Percentiles rank a stretch among this genome's conserved stretches.
Evolutionary conservation across 2,888 invertebrate genomes (phyloP).

Genomic region (Drosophila antonietae): DNA sequence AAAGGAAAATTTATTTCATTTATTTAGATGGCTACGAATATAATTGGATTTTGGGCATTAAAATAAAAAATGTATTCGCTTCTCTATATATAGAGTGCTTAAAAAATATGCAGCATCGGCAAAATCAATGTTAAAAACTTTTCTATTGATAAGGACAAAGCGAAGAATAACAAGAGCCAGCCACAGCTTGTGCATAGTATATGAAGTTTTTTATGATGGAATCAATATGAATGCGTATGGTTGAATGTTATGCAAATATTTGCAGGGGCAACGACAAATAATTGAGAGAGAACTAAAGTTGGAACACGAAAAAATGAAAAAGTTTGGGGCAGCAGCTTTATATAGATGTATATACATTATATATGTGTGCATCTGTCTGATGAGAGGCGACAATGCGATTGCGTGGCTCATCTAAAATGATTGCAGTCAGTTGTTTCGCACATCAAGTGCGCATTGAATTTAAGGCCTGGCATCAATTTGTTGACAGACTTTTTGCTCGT

Average conservation of each 20-base stretch:
- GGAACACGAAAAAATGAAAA: background rate
- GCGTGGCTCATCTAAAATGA: conserved; percentile 34
- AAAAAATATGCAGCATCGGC: conserved; percentile 1
- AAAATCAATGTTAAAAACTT: conserved; percentile 14
- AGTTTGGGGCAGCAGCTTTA: conserved; percentile 13
- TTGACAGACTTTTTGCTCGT: background rate
- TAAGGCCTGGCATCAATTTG: conserved; percentile 2
- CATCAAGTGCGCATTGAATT: conserved; percentile 20
- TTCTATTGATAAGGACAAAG: background rate
- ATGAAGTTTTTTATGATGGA: conserved; percentile 13
- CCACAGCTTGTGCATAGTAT: conserved; percentile 2
- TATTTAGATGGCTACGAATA: background rate
- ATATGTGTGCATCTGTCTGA: background rate
- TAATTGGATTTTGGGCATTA: conserved; percentile 10
- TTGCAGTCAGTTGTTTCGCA: conserved; percentile 40
- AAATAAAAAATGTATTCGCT: background rate
- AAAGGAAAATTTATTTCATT: conserved; percentile 7
- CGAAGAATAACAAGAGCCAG: background rate
- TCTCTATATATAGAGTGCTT: background rate
- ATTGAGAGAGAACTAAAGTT: conserved; percentile 29
- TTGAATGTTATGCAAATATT: conserved; percentile 34
- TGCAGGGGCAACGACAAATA: conserved; percentile 26
- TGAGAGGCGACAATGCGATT: conserved; percentile 27
- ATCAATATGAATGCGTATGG: conserved; percentile 21
- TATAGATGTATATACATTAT: background rate